Evolutionary conservation across 2,888 invertebrate species (phyloP), one percentile per base, ranked within the genome.

Genomic region (Tetranychus truncatus): DNA sequence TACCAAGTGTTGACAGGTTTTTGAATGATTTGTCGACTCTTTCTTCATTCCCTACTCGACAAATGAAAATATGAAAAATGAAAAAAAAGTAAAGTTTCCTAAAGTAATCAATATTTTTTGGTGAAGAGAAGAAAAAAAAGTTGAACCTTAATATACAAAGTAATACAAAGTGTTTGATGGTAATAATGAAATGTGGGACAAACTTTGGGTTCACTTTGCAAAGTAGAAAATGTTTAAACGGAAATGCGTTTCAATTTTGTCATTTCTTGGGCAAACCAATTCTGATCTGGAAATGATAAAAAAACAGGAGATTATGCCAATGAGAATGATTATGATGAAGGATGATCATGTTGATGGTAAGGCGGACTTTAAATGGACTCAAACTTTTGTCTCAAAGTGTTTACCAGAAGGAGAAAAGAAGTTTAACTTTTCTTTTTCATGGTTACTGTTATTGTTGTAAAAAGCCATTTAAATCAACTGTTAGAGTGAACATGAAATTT

Each of bases 1-100:
- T 55, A 55, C 55, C 55, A 55, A 55, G 55, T 55, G 55, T 55
- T 55, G 55, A 55, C 55, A 55, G 55, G 55, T 55, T 55, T 55
- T 55, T 55, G 55, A 55, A 55, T 55, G 55, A 55, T 55, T 55
- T 55, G 55, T 55, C 55, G 55, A 34, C 34, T 34, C 34, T 34
- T 34, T 34, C 34, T 34, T 34, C 34, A 34, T 34, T 34, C 34
- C 34, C 34, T 34, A 34, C 55, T 55, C 55, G 6, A 55, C 55
- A 55, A 55, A 55, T 55, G 55, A 55, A 15, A 55, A 55, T 15
- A 55, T 15, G 15, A 55, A 55, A 55, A 7, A 55, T 55, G 11
- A 55, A 55, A 55, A 55, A 55, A 15, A 8, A 55, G 55, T 15
- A 55, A 55, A 55, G 9, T 55, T 55, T 55, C 55, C 15, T 15